phyloP scores from a whole-genome alignment of 2,888 invertebrate genomes.

The Sicus ferrugineus region DNA sequence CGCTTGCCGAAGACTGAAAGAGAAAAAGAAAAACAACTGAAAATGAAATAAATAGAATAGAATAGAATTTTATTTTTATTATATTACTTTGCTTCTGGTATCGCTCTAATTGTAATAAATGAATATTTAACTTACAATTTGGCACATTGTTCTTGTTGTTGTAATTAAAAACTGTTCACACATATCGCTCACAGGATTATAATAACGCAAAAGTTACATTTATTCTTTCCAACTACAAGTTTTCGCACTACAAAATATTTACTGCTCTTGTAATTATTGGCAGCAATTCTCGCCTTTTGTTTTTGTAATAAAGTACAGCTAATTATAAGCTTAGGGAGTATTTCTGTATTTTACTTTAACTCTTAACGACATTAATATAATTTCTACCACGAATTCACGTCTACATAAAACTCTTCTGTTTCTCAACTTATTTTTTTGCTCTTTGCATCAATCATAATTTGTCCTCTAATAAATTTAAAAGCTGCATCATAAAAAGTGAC shows the following conservation, averaged over 20 bases:
- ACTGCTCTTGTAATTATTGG: conserved; percentile 35
- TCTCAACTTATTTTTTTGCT: conserved; percentile 6
- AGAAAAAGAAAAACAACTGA: not conserved
- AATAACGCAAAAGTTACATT: conserved; percentile 35
- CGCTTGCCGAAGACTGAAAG: not conserved
- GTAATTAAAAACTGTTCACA: conserved; percentile 39
- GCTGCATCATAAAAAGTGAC: conserved; percentile 19
- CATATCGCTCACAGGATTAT: conserved; percentile 30
- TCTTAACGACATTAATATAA: conserved; percentile 31
- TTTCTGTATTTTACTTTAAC: conserved; percentile 35
- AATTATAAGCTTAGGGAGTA: conserved; percentile 41
- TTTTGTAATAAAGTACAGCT: conserved; percentile 39
- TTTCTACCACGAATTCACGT: conserved; percentile 29
- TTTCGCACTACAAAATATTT: conserved; percentile 39
- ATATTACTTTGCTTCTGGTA: not conserved
- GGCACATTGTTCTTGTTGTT: conserved; percentile 55
- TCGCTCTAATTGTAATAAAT: conserved; percentile 13
- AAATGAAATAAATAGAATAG: not conserved
- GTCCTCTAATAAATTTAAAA: conserved; percentile 5
- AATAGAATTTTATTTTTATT: conserved; percentile 10
- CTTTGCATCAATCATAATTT: conserved; percentile 3
- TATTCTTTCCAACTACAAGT: conserved; percentile 12
- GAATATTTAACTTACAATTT: conserved; percentile 59
- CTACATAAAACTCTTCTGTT: conserved; percentile 24
- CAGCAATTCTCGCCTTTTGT: conserved; percentile 41